Evolutionary conservation across 92 coral and sea anemone species (phyloP).

Genomic region (Phenganax subtilis): DNA sequence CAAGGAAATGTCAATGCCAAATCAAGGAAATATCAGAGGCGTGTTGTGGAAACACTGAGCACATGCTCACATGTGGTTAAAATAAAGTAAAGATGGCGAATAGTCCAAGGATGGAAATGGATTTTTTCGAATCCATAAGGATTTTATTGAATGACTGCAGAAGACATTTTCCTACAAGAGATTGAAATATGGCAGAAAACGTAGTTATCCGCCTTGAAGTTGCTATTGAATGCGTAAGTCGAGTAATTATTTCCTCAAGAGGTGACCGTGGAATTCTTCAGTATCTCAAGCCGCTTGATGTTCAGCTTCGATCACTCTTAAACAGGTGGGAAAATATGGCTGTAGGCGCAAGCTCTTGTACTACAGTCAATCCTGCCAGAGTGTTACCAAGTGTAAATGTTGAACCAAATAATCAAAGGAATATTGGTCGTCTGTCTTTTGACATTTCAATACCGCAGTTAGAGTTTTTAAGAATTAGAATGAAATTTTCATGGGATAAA

Average conservation of each 20-base stretch:
- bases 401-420: neutral
- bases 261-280: slow-evolving; percentile 13
- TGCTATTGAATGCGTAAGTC: slow-evolving; percentile 19
- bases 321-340: slow-evolving; percentile 38
- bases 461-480: slow-evolving; percentile 33
- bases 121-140: too few species aligned
- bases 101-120: too few species aligned
- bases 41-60: too few species aligned
- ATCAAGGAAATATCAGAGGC: too few species aligned
- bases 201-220: slow-evolving; percentile 21
- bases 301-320: slow-evolving; percentile 37
- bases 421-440: slow-evolving; percentile 7
- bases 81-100: too few species aligned
- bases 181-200: slow-evolving; percentile 39
- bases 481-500: slow-evolving; percentile 40
- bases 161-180: slow-evolving; percentile 13
- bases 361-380: slow-evolving; percentile 28
- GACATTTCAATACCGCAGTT: slow-evolving; percentile 42
- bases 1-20: too few species aligned
- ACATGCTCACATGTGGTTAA: too few species aligned
- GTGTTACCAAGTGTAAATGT: slow-evolving; percentile 26
- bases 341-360: slow-evolving; percentile 35
- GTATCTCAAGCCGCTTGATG: slow-evolving; percentile 3
- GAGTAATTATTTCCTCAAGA: slow-evolving; percentile 32
- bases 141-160: slow-evolving; percentile 10